Percentiles rank a stretch among this genome's conserved stretches.
Evolutionary conservation across 2,888 invertebrate genomes (phyloP).

Genomic region (Machimus rusticus): DNA sequence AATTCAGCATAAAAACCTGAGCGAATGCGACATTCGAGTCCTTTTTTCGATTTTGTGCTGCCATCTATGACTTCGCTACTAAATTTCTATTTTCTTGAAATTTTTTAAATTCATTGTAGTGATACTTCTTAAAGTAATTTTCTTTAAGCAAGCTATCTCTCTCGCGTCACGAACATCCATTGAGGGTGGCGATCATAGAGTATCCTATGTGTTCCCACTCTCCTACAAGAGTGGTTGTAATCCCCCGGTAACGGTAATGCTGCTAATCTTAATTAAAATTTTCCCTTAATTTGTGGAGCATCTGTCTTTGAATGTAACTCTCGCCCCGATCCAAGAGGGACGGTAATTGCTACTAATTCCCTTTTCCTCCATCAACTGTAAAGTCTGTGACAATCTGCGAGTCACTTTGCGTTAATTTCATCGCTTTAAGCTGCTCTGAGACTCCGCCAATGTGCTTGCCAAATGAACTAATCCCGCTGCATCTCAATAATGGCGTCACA

Average conservation of each 20-base stretch:
- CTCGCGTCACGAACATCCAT: not conserved
- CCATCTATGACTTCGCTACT: not conserved
- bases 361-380: conserved; percentile 34
- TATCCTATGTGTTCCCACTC: not conserved
- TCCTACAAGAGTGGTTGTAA: not conserved
- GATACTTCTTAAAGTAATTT: not conserved
- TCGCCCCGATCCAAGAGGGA: not conserved
- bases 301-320: conserved; percentile 23
- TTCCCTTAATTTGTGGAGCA: conserved; percentile 27
- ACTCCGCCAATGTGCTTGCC: conserved; percentile 23
- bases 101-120: not conserved
- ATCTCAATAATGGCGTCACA: conserved; percentile 31
- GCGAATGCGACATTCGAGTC: not conserved
- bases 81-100: not conserved
- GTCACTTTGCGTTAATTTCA: conserved; percentile 36
- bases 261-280: conserved; percentile 35
- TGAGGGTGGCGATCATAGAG: not conserved
- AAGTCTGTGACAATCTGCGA: conserved; percentile 33
- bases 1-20: not conserved
- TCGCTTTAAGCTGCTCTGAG: conserved; percentile 18
- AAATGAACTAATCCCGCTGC: conserved; percentile 27
- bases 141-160: not conserved
- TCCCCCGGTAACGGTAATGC: conserved; percentile 3
- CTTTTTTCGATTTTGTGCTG: not conserved
- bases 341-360: conserved; percentile 26